These are phyloP conservation scores for Penaeus monodon DNA, from an alignment of 2,888 invertebrate genomes.

Conservation along the genomic window DNA sequence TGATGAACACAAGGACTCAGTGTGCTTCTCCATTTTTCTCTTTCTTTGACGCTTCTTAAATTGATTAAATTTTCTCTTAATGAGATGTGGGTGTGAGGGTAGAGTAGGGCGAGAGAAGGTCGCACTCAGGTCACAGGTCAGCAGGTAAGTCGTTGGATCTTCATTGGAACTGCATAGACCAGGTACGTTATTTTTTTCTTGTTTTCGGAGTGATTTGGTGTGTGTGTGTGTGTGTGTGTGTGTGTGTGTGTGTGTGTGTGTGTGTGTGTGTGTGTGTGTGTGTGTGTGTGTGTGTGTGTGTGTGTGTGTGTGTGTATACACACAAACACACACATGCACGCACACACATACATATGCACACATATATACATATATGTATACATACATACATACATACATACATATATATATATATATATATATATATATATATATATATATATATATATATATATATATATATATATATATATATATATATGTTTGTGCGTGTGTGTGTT, in stretches of 20 bases:
- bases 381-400: background rate
- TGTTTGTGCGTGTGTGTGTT: background rate
- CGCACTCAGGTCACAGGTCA: no score
- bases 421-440: background rate
- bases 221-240: background rate
- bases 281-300: background rate
- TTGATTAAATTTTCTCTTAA: no score
- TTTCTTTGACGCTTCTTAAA: no score
- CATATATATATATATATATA: constrained; percentile 23
- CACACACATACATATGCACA: background rate
- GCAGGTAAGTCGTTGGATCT: no score
- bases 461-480: background rate
- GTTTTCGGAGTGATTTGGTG: no score
- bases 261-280: background rate
- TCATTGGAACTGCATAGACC: no score
- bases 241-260: background rate
- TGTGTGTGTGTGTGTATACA: background rate
- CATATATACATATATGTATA: constrained; percentile 3
- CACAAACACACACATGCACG: background rate
- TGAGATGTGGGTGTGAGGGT: no score
- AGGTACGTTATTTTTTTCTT: no score
- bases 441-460: constrained; percentile 30
- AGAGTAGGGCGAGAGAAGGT: no score
- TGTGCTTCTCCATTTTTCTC: no score
- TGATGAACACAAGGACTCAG: no score